These are phyloP conservation scores for Nipponia nippon DNA, from an alignment of 2,113 vertebrate genomes.

Conservation along the genomic window DNA sequence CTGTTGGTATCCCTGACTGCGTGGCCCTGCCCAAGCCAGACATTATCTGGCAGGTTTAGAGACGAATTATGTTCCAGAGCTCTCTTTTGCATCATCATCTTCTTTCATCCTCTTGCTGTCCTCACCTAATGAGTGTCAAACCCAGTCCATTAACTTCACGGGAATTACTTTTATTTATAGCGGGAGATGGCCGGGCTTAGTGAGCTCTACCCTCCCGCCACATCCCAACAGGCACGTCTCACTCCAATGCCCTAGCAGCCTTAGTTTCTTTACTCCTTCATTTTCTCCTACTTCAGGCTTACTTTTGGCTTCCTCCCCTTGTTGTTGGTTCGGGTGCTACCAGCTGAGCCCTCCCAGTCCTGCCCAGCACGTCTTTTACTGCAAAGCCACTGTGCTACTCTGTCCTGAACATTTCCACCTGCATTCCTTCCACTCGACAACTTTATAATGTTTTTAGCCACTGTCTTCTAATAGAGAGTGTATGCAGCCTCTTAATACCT, in stretches of 20 bases:
- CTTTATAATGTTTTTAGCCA: neutral
- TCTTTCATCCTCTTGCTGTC: neutral
- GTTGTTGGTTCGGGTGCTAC: neutral
- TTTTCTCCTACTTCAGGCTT: neutral
- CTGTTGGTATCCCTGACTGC: neutral
- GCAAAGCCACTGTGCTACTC: neutral
- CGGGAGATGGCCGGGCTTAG: fast-evolving
- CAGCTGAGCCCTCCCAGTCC: neutral
- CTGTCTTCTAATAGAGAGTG: neutral
- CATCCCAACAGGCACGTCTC: neutral
- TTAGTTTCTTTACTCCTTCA: neutral
- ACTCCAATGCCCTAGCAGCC: neutral
- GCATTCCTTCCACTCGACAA: neutral
- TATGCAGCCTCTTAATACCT: neutral
- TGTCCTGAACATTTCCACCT: neutral
- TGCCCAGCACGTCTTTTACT: neutral
- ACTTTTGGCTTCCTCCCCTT: neutral
- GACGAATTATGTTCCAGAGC: neutral
- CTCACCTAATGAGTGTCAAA: neutral
- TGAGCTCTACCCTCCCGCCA: neutral
- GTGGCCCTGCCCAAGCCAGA: neutral
- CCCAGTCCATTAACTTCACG: neutral
- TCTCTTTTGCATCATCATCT: neutral
- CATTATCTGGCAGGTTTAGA: neutral
- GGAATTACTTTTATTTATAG: neutral